Percentiles rank a stretch among this genome's conserved stretches.
phyloP scores from a whole-genome alignment of 2,797 vertebrate genomes.

The Anguilla pacifica region DNA sequence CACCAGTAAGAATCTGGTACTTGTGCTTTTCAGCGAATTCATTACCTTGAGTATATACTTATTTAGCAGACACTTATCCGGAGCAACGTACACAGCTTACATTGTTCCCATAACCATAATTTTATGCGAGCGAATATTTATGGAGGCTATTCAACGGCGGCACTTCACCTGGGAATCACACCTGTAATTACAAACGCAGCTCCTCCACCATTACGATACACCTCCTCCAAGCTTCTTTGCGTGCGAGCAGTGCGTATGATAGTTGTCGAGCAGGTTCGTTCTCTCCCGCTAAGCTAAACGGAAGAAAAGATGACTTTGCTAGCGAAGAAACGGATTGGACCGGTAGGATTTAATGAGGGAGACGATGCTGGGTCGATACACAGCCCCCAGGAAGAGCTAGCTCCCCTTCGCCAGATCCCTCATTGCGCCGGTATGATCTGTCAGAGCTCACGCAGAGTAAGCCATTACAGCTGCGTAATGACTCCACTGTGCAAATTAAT shows the following conservation, averaged over 20 bases:
- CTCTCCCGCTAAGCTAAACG: not conserved
- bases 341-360: not conserved
- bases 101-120: not conserved
- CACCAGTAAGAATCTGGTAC: not conserved
- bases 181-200: not conserved
- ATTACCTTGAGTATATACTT: not conserved
- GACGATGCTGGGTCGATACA: conserved; percentile 30
- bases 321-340: not conserved
- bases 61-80: not conserved
- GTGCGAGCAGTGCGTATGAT: not conserved
- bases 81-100: not conserved
- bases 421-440: not conserved
- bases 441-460: conserved; percentile 13
- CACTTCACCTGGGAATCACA: not conserved
- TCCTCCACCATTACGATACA: not conserved
- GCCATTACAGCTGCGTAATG: conserved; percentile 19
- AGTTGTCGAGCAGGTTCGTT: not conserved
- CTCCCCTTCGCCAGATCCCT: not conserved
- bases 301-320: not conserved
- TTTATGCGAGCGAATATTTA: not conserved
- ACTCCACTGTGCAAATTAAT: conserved; percentile 26
- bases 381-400: not conserved
- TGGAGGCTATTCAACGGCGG: not conserved
- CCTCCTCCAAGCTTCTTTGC: not conserved
- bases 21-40: not conserved